phyloP scores from a whole-genome alignment of 2,888 invertebrate species.

The Clostera curtula region DNA sequence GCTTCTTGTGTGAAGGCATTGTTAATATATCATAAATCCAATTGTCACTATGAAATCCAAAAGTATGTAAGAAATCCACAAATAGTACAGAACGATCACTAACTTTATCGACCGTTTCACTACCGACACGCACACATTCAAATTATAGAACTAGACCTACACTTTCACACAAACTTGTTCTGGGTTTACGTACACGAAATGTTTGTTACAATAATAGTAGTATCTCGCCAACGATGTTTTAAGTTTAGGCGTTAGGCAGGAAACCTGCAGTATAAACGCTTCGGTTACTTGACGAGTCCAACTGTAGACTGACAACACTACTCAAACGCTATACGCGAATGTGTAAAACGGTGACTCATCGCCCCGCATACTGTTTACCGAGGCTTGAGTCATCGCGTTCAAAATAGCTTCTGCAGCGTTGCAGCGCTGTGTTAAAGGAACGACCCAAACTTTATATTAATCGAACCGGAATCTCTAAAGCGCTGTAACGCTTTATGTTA shows the following conservation, averaged over 20 bases:
- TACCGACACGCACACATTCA: constrained; percentile 64
- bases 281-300: constrained; percentile 65
- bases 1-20: constrained; percentile 62
- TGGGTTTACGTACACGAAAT: constrained; percentile 35
- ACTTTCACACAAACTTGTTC: constrained; percentile 67
- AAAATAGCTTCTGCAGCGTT: constrained; percentile 45
- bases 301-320: constrained; percentile 73
- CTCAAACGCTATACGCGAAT: constrained; percentile 74
- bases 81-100: constrained; percentile 60
- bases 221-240: constrained; percentile 42
- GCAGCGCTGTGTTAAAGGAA: constrained; percentile 46
- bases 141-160: constrained; percentile 53
- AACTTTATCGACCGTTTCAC: constrained; percentile 70
- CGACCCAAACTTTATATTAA: constrained; percentile 21
- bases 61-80: constrained; percentile 56
- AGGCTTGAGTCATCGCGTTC: constrained; percentile 71
- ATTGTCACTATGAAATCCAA: constrained; percentile 34
- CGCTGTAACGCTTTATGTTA: constrained; percentile 52
- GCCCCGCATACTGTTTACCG: constrained; percentile 75
- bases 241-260: constrained; percentile 59
- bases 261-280: constrained; percentile 64
- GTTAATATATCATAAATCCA: constrained; percentile 44
- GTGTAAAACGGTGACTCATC: constrained; percentile 76
- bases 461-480: constrained; percentile 38
- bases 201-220: constrained; percentile 40